A percentile compares a stretch with the other conserved stretches of the same genome.
Conservation (phyloP, 2,113 vertebrate genomes). For the Chinchilla lanigera region DNA sequence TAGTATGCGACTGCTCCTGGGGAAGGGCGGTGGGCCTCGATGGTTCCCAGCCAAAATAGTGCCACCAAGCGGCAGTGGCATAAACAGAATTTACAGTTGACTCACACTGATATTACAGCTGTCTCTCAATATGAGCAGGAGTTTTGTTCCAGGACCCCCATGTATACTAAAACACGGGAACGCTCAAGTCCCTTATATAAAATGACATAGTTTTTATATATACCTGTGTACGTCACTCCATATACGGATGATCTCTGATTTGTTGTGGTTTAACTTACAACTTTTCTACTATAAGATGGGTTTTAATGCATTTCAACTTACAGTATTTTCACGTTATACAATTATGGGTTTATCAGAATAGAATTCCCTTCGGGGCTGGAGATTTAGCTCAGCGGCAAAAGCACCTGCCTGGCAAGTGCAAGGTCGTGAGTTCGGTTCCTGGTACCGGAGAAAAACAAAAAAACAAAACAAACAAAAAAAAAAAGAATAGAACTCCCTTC, state of each 20-base stretch:
- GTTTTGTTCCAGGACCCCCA: not conserved
- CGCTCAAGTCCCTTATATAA: not conserved
- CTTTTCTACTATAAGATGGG: not conserved
- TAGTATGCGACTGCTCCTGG: too few species aligned
- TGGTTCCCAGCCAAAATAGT: not conserved
- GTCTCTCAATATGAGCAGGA: not conserved
- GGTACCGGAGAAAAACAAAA: too few species aligned
- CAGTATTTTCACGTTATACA: not conserved
- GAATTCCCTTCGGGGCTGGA: not conserved
- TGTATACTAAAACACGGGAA: not conserved
- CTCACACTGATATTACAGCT: not conserved
- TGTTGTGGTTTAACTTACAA: not conserved
- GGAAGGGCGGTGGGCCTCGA: not conserved
- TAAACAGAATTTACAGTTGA: not conserved
- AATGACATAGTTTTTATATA: not conserved
- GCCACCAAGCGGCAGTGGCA: not conserved
- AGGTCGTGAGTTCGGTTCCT: too few species aligned
- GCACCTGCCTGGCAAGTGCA: too few species aligned
- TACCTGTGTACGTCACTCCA: not conserved
- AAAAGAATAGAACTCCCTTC: not conserved
- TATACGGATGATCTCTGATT: not conserved
- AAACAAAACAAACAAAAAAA: too few species aligned
- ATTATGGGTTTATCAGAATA: not conserved
- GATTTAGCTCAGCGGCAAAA: too few species aligned
- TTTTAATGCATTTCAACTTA: not conserved